These are phyloP conservation scores for Eulithis testata DNA, from an alignment of 2,888 invertebrate species.

Conservation along the genomic window DNA sequence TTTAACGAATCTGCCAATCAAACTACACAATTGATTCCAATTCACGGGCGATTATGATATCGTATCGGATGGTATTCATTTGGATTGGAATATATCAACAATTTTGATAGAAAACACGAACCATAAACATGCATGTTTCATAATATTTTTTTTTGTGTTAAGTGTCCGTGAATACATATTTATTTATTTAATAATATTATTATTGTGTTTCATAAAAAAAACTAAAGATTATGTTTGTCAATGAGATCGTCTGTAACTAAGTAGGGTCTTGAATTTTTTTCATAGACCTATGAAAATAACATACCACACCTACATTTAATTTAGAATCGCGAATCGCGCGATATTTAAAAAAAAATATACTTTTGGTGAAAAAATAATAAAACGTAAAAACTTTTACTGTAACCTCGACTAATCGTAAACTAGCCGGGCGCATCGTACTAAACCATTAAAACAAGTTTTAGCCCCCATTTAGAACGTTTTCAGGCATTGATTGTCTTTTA, in stretches of 20 bases:
- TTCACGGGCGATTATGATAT: conserved; percentile 23
- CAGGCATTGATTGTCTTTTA: conserved; percentile 40
- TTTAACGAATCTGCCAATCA: conserved; percentile 77
- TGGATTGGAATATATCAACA: conserved; percentile 16
- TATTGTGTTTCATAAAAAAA: no score
- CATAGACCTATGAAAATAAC: no score
- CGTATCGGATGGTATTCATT: conserved; percentile 12
- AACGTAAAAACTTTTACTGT: conserved; percentile 2
- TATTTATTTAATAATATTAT: no score
- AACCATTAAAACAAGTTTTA: neutral
- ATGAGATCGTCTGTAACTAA: no score
- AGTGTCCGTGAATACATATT: no score
- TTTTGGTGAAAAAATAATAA: neutral
- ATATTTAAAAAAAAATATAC: neutral
- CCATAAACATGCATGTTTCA: no score
- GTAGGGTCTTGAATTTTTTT: no score
- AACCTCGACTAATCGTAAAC: conserved; percentile 2
- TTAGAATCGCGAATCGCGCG: neutral
- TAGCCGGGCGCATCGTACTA: neutral
- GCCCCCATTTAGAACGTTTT: conserved; percentile 11
- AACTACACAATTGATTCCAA: conserved; percentile 35
- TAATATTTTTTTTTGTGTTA: no score
- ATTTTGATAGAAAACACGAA: neutral
- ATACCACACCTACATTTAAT: neutral
- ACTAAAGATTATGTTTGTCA: no score